These are phyloP conservation scores for Stenoptilia bipunctidactyla DNA, from an alignment of 2,888 invertebrate genomes.

Conservation along the genomic window DNA sequence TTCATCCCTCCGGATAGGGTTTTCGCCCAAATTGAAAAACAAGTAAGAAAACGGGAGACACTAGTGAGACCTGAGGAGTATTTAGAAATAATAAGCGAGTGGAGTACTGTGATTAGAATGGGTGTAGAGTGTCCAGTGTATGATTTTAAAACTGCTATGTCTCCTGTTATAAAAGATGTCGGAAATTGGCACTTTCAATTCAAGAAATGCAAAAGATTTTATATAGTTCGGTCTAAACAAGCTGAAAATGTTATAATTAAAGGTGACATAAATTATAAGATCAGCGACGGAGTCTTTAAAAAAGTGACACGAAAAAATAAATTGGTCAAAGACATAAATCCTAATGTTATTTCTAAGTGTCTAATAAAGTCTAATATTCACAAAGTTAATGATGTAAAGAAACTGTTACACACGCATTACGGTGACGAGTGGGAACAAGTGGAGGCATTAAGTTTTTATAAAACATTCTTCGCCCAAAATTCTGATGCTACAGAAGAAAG, in stretches of 20 bases:
- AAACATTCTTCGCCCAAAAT: background rate
- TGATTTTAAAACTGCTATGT: background rate
- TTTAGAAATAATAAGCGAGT: background rate
- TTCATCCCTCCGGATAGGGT: slow-evolving; percentile 5
- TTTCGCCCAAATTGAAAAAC: slow-evolving; percentile 3
- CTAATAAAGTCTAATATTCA: background rate
- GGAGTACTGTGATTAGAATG: background rate
- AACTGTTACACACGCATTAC: slow-evolving; percentile 1
- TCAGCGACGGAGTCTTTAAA: background rate
- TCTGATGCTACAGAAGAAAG: too few species aligned
- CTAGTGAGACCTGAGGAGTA: background rate
- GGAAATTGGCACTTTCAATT: slow-evolving; percentile 1
- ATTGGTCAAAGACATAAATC: background rate
- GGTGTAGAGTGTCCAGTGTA: background rate
- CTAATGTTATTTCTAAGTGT: background rate
- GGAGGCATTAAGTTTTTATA: slow-evolving; percentile 1
- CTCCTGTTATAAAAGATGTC: background rate
- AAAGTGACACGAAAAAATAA: background rate
- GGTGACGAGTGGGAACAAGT: background rate
- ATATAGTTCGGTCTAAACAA: background rate
- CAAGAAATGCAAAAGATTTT: slow-evolving; percentile 2
- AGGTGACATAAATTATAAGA: slow-evolving; percentile 2
- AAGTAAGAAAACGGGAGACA: slow-evolving; percentile 1
- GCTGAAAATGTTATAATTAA: background rate
- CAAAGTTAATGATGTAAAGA: slow-evolving; percentile 3